These are phyloP conservation scores for Netelia fuscicornis DNA, from an alignment of 2,888 invertebrate species.

Conservation along the genomic window DNA sequence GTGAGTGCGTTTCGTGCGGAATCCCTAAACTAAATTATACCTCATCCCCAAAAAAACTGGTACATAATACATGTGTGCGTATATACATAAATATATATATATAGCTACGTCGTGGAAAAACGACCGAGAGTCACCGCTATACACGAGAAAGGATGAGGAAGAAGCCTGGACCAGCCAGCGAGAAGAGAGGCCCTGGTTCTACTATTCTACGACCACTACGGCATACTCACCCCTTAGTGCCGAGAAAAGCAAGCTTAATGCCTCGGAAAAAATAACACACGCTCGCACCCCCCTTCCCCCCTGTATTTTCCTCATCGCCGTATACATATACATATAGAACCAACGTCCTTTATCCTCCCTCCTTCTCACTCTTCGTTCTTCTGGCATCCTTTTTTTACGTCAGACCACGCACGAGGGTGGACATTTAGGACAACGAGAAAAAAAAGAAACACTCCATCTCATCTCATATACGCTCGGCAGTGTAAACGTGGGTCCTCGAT, in stretches of 20 bases:
- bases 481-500: constrained; percentile 10
- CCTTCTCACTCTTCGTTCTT: constrained; percentile 65
- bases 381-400: constrained; percentile 77
- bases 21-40: constrained; percentile 81
- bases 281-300: constrained; percentile 73
- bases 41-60: constrained; percentile 74
- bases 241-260: constrained; percentile 82
- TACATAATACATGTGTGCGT: constrained; percentile 34
- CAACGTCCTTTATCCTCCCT: constrained; percentile 28
- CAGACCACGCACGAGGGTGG: constrained; percentile 77
- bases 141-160: constrained; percentile 18
- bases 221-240: constrained; percentile 70
- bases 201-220: constrained; percentile 74
- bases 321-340: neutral
- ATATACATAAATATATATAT: constrained; percentile 12
- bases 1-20: constrained; percentile 74
- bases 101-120: constrained; percentile 42
- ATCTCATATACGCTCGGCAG: constrained; percentile 37
- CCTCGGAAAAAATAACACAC: constrained; percentile 84
- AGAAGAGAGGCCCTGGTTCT: constrained; percentile 28
- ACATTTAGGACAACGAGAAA: constrained; percentile 78
- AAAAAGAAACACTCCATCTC: constrained; percentile 53
- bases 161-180: constrained; percentile 34
- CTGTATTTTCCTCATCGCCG: constrained; percentile 48
- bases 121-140: constrained; percentile 18